Evolutionary conservation across 1,140 invertebrate genomes (phyloP), one percentile per base, ranked within the genome.

Genomic region (Parasteatoda tepidariorum): DNA sequence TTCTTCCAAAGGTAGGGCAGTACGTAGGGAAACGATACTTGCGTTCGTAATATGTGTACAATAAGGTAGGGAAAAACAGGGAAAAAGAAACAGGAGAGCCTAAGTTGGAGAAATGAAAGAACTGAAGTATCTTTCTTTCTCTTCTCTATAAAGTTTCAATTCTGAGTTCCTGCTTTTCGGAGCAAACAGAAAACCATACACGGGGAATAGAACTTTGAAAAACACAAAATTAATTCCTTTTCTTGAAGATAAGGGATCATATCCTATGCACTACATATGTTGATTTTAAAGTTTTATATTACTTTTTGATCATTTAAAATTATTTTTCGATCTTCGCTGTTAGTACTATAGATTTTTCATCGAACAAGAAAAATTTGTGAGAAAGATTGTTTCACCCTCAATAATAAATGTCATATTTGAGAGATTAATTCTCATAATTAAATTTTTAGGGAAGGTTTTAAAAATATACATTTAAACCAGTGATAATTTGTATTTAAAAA

Each of bases 91-190:
- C 9, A 48, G 18, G 18, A 48, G 18, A 48, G 18, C 18, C 38
- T 48, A 18, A 48, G 4, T 4, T 48, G 38, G 38, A 48, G 38
- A 48, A 48, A 48, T 48, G 38, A 48, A 48, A 48, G 38, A 48
- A 48, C 38, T 48, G 38, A 48, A 48, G 38, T 48, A 71, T 71
- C 68, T 71, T 31, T 28, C 11, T n/a, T 31, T 57, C 48, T 57
- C 41, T 71, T 71, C n/a, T 48, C 68, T 41, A 71, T 71, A 71
- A 71, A 71, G 48, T 71, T 71, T 71, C 68, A 71, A 71, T 71
- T 71, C 48, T 26, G 30, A 26, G 48, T 41, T 11, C 24, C 22
- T 48, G 24, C 26, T 71, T 41, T 71, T 57, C 57, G 24, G 26
- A 55, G n/a, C 68, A 71, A 55, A 71, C 48, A 71, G 11, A 57